Conservation (phyloP, 2,888 invertebrate genomes). For the Flabesymbios commensalis region DNA sequence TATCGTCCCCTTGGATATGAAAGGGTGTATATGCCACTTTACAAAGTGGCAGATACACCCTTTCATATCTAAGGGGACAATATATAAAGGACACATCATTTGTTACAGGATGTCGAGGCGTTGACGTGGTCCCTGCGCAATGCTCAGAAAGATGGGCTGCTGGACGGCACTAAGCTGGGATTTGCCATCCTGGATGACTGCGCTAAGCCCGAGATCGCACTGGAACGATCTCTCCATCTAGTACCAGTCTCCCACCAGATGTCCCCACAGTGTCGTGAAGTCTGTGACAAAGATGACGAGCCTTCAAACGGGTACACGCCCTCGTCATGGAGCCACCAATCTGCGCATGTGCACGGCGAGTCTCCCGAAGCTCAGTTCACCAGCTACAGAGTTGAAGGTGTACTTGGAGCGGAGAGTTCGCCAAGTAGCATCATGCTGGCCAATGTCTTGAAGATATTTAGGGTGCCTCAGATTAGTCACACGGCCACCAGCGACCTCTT, state of each 20-base stretch:
- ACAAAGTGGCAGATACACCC: no score
- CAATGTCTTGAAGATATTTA: conserved; percentile 43
- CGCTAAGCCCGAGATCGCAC: conserved; percentile 40
- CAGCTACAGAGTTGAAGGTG: conserved; percentile 47
- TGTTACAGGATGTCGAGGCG: conserved; percentile 44
- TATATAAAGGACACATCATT: no score
- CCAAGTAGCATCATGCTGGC: conserved; percentile 45
- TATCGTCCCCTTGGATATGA: no score
- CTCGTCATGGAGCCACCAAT: background rate
- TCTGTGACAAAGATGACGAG: no score
- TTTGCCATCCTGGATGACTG: conserved; percentile 47
- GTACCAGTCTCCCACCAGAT: conserved; percentile 25
- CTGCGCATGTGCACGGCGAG: background rate
- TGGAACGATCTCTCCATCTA: conserved; percentile 41
- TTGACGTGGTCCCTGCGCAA: conserved; percentile 39
- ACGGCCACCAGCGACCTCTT: conserved; percentile 46
- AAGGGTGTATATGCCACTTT: no score
- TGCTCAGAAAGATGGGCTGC: conserved; percentile 37
- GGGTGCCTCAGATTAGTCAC: conserved; percentile 48
- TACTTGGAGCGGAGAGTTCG: conserved; percentile 49
- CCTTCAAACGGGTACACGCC: no score
- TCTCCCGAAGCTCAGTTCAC: no score
- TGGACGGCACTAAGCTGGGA: conserved; percentile 40
- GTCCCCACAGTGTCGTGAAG: background rate
- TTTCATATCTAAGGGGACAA: no score